Conservation (phyloP, 2,888 invertebrate species). For the Leptopilina myrica region DNA sequence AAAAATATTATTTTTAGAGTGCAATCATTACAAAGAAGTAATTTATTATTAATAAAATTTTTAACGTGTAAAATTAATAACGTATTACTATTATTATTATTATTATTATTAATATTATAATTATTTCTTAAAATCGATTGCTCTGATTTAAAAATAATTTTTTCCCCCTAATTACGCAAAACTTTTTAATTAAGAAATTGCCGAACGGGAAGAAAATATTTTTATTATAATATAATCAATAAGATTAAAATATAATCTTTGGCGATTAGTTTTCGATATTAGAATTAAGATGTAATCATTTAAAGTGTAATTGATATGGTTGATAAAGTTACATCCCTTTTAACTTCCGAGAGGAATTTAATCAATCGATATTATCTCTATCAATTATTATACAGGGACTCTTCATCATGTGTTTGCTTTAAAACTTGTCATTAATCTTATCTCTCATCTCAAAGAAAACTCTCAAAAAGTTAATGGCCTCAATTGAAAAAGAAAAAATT, state of each 20-base stretch:
- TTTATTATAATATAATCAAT: no score
- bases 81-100: no score
- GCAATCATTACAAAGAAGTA: no score
- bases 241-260: background rate
- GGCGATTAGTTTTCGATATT: background rate
- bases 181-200: no score
- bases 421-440: slow-evolving; percentile 8
- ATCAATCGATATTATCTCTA: slow-evolving; percentile 3
- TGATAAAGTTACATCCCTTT: background rate
- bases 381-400: background rate
- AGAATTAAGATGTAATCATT: background rate
- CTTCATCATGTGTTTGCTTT: background rate
- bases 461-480: slow-evolving; percentile 21
- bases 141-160: no score
- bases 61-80: no score
- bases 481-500: background rate
- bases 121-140: no score
- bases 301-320: background rate
- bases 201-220: no score
- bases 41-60: no score
- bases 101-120: no score
- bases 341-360: slow-evolving; percentile 27
- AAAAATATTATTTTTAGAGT: no score
- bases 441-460: background rate
- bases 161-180: no score